phyloP scores from a whole-genome alignment of 2,797 vertebrate genomes.

The Chrysocyon brachyurus region DNA sequence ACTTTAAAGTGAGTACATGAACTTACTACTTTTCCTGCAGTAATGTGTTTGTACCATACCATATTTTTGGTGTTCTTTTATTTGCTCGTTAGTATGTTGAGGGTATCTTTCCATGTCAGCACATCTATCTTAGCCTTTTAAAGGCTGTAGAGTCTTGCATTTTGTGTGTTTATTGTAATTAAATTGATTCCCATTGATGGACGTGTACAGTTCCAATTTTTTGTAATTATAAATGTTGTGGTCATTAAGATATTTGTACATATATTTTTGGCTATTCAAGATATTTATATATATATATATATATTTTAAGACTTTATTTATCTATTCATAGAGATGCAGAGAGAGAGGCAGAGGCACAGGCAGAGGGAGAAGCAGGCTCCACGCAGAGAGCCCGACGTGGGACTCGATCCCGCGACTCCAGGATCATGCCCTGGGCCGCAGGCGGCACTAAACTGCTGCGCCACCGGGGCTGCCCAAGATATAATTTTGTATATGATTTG shows the following conservation, averaged over 20 bases:
- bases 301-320: too few relatives aligned
- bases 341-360: too few relatives aligned
- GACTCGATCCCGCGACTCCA: too few relatives aligned
- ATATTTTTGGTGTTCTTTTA: neutral
- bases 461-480: neutral
- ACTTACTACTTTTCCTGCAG: neutral
- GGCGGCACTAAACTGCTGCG: too few relatives aligned
- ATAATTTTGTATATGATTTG: slow-evolving; percentile 21
- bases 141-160: neutral
- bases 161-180: neutral
- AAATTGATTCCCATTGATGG: neutral
- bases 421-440: too few relatives aligned
- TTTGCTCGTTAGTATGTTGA: neutral
- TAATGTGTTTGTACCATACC: neutral
- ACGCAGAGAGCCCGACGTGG: too few relatives aligned
- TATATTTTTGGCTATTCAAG: neutral
- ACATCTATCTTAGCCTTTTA: neutral
- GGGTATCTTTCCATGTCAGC: neutral
- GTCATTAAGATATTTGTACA: neutral
- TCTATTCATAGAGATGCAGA: too few relatives aligned
- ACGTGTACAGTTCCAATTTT: neutral
- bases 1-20: neutral
- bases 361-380: too few relatives aligned
- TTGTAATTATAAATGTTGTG: slow-evolving; percentile 6
- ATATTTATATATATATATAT: neutral